Percentiles rank a stretch among this genome's conserved stretches.
Evolutionary conservation across 2,888 invertebrate species (phyloP).

Genomic region (Brachyopa scutellaris): DNA sequence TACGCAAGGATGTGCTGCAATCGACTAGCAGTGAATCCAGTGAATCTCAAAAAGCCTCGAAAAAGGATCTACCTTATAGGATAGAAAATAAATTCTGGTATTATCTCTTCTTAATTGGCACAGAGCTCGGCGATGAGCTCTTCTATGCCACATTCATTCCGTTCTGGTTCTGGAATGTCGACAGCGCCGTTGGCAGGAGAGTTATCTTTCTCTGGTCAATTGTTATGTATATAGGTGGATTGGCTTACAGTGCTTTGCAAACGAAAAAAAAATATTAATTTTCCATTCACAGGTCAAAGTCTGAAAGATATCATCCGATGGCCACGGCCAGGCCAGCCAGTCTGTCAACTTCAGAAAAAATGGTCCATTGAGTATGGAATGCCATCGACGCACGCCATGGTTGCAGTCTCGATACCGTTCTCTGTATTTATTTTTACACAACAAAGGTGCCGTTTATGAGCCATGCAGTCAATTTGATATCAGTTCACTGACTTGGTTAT

Average conservation of each 20-base stretch:
- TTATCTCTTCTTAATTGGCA: conserved; percentile 92
- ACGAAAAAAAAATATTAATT: neutral
- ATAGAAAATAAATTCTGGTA: conserved; percentile 91
- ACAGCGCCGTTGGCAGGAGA: conserved; percentile 92
- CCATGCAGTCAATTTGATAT: neutral
- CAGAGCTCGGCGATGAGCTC: conserved; percentile 93
- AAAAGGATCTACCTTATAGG: conserved; percentile 71
- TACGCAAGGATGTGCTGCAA: conserved; percentile 79
- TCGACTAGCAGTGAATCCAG: conserved; percentile 79
- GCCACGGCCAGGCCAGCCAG: conserved; percentile 94
- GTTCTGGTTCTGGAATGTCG: conserved; percentile 97
- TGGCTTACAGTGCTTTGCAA: neutral
- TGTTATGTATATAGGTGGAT: conserved; percentile 91
- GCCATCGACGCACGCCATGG: conserved; percentile 98
- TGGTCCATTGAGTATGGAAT: conserved; percentile 97
- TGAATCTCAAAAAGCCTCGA: conserved; percentile 71
- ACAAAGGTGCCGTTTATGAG: conserved; percentile 80
- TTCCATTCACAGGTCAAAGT: conserved; percentile 86
- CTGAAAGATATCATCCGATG: conserved; percentile 93
- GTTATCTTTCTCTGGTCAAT: conserved; percentile 92
- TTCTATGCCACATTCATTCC: conserved; percentile 96
- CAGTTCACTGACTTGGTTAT: neutral
- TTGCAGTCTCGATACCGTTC: conserved; percentile 93
- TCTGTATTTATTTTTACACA: conserved; percentile 91
- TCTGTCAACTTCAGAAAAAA: conserved; percentile 91